Evolutionary conservation across 2,888 invertebrate species (phyloP).

Genomic region (Melanostoma mellinum): DNA sequence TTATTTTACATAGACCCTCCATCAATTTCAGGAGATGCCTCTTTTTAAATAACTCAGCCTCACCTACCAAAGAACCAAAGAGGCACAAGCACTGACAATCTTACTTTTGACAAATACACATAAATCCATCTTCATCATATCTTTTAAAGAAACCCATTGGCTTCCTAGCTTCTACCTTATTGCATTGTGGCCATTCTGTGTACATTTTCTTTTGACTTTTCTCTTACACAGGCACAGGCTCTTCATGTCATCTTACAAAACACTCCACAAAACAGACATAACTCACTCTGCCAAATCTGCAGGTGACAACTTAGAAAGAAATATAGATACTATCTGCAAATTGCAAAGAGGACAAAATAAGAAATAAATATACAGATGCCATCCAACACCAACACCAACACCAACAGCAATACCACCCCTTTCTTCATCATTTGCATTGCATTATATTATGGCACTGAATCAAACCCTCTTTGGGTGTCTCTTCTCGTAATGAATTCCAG

Average conservation of each 20-base stretch:
- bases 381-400: not conserved
- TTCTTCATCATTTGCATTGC: conserved; percentile 51
- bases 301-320: conserved; percentile 65
- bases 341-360: conserved; percentile 36
- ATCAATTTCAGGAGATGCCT: no score
- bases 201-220: conserved; percentile 1
- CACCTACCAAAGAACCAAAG: no score
- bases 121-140: conserved; percentile 41
- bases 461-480: conserved; percentile 30
- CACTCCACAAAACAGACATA: conserved; percentile 39
- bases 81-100: not conserved
- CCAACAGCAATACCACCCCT: not conserved
- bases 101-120: conserved; percentile 8
- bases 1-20: no score
- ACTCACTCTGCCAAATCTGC: conserved; percentile 61
- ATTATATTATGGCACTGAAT: conserved; percentile 23
- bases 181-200: not conserved
- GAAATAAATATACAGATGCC: conserved; percentile 28
- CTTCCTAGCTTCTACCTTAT: not conserved
- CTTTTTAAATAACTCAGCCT: no score
- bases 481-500: conserved; percentile 57
- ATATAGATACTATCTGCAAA: conserved; percentile 47
- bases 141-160: conserved; percentile 13
- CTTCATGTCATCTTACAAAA: conserved; percentile 16
- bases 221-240: not conserved